phyloP scores from a whole-genome alignment of 2,797 vertebrate species.

The Macroramphosus scolopax region DNA sequence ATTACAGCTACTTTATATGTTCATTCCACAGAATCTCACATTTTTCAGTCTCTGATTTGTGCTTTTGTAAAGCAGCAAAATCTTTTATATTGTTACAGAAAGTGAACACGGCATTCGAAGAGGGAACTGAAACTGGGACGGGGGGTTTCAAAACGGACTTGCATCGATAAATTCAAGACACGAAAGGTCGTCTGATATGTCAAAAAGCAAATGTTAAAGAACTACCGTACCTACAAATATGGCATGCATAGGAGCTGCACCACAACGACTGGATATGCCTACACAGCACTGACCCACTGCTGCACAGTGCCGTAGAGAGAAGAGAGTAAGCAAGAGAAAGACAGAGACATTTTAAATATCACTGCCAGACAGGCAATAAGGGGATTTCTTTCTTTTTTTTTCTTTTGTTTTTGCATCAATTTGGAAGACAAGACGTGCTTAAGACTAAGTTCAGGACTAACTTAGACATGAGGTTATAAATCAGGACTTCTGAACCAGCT shows the following conservation, averaged over 20 bases:
- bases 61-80: constrained; percentile 37
- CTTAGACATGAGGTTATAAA: constrained; percentile 50
- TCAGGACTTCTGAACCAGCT: constrained; percentile 16
- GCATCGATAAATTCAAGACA: constrained; percentile 38
- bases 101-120: constrained; percentile 25
- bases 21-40: constrained; percentile 46
- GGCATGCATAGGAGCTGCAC: constrained; percentile 78
- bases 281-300: constrained; percentile 67
- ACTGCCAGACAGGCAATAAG: constrained; percentile 35
- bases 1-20: constrained; percentile 59
- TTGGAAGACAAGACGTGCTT: constrained; percentile 73
- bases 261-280: constrained; percentile 66
- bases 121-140: constrained; percentile 35
- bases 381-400: not conserved
- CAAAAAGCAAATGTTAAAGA: constrained; percentile 47
- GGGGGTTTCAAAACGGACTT: constrained; percentile 34
- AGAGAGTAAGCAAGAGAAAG: constrained; percentile 40
- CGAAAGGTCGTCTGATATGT: constrained; percentile 16
- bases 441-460: constrained; percentile 54
- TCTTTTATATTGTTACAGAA: constrained; percentile 27
- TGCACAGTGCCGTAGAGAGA: constrained; percentile 50
- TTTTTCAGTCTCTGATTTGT: constrained; percentile 31
- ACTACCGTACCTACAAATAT: constrained; percentile 66
- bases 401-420: constrained; percentile 61
- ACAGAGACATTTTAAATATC: constrained; percentile 40